Evolutionary conservation across 2,888 invertebrate genomes (phyloP).

Genomic region (Caenorhabditis sp.): DNA sequence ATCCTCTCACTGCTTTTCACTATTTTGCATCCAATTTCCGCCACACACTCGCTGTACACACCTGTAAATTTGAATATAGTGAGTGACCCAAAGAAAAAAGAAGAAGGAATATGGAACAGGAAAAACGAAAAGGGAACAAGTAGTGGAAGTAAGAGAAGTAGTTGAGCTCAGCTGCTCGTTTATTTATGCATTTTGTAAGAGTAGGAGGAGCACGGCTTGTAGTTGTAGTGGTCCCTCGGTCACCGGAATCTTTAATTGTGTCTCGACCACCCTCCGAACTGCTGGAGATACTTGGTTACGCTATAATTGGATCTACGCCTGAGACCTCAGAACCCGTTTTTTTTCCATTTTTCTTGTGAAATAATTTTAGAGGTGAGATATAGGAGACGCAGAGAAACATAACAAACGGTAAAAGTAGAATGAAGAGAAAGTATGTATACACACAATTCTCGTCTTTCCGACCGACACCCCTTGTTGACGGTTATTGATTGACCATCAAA

Average conservation of each 20-base stretch:
- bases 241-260: conserved; percentile 66
- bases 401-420: conserved; percentile 45
- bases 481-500: conserved; percentile 40
- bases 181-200: conserved; percentile 65
- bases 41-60: conserved; percentile 18
- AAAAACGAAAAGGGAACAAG: conserved; percentile 6
- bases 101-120: background rate
- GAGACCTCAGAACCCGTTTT: background rate
- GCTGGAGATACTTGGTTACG: conserved; percentile 23
- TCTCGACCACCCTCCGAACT: conserved; percentile 5
- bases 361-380: conserved; percentile 8
- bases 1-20: conserved; percentile 18
- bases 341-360: conserved; percentile 7
- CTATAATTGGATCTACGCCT: background rate
- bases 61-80: conserved; percentile 46
- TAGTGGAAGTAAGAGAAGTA: conserved; percentile 32
- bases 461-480: conserved; percentile 15
- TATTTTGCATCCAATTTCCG: conserved; percentile 24
- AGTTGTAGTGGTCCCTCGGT: conserved; percentile 30
- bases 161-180: conserved; percentile 68
- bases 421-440: conserved; percentile 26
- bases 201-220: conserved; percentile 21
- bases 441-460: conserved; percentile 29
- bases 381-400: conserved; percentile 18
- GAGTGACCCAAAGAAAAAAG: background rate